Evolutionary conservation across 2,888 invertebrate genomes (phyloP).

Genomic region (Hypsopygia costalis): DNA sequence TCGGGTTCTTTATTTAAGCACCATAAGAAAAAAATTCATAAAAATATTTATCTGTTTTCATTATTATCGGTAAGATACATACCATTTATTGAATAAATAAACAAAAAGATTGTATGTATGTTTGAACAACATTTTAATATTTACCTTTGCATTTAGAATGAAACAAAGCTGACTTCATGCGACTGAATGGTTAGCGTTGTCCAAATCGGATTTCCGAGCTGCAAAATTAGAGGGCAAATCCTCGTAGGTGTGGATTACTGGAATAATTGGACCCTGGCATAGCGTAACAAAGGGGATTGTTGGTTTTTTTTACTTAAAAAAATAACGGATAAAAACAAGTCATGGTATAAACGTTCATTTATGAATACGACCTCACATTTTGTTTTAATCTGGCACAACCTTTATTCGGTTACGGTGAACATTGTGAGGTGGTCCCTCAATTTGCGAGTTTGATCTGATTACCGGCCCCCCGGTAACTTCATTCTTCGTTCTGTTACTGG

Average conservation of each 20-base stretch:
- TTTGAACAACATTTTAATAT: too few species aligned
- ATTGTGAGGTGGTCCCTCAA: too few species aligned
- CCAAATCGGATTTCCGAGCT: conserved; percentile 29
- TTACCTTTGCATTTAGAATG: neutral
- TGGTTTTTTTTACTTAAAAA: conserved; percentile 32
- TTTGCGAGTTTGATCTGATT: too few species aligned
- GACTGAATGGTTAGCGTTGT: conserved; percentile 18
- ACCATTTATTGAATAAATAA: too few species aligned
- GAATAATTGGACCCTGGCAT: conserved; percentile 38
- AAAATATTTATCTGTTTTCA: too few species aligned
- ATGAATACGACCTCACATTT: conserved; percentile 21
- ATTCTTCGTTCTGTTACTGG: too few species aligned
- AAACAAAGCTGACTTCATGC: conserved; percentile 11
- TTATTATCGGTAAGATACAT: too few species aligned
- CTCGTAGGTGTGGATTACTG: conserved; percentile 45
- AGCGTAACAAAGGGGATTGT: conserved; percentile 35
- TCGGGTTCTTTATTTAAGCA: too few species aligned
- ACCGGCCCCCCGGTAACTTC: too few species aligned
- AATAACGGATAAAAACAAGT: conserved; percentile 20
- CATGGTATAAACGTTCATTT: conserved; percentile 23
- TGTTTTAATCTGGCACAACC: conserved; percentile 19
- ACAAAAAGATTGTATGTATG: too few species aligned
- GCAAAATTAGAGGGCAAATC: conserved; percentile 36
- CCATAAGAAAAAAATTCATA: too few species aligned
- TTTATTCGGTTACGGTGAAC: too few species aligned